These are phyloP conservation scores for Egretta garzetta DNA, from an alignment of 2,113 vertebrate species.

Conservation along the genomic window DNA sequence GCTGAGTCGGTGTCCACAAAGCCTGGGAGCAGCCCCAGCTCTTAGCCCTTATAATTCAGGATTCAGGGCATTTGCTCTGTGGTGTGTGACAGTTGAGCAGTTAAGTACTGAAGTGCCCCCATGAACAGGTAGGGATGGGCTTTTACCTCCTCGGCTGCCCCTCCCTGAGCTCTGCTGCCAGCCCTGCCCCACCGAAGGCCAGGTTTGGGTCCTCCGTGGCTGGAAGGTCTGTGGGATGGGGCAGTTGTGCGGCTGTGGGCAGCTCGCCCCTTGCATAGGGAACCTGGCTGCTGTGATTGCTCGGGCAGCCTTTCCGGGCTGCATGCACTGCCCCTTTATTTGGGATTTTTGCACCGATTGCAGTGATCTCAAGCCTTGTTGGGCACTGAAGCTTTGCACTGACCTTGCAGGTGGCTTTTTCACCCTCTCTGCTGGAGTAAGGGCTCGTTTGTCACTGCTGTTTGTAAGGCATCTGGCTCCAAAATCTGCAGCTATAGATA, in stretches of 20 bases:
- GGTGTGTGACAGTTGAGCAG: neutral
- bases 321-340: neutral
- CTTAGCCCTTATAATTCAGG: neutral
- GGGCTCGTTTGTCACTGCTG: neutral
- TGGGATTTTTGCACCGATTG: neutral
- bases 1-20: neutral
- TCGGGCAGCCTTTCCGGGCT: neutral
- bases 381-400: neutral
- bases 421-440: neutral
- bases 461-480: neutral
- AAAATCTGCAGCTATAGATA: accelerated
- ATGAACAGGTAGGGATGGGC: neutral
- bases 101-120: too few relatives aligned
- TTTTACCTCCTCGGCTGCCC: neutral
- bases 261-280: neutral
- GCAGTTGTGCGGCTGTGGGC: neutral
- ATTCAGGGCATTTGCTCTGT: neutral
- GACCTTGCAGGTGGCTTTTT: neutral
- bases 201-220: neutral
- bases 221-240: neutral
- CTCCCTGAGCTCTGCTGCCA: neutral
- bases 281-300: neutral
- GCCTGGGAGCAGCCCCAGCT: neutral
- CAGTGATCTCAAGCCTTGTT: neutral
- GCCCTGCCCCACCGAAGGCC: neutral